Conservation (phyloP, 1,140 invertebrate genomes). For the Ectropis grisescens region DNA sequence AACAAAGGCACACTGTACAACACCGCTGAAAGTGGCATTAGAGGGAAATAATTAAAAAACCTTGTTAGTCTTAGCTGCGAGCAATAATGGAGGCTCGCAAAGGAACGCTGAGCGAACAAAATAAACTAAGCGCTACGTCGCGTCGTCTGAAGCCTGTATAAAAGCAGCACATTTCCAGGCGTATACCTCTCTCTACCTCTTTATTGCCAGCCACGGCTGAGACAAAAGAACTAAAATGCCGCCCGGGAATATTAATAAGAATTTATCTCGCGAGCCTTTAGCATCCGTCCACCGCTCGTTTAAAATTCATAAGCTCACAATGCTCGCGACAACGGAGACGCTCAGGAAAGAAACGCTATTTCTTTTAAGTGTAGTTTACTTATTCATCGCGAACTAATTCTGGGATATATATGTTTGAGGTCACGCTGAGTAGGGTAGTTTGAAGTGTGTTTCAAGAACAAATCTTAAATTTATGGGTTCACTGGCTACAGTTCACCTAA, state of each 20-base stretch:
- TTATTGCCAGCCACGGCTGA: conserved; percentile 48
- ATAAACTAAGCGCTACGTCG: conserved; percentile 37
- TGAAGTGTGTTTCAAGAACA: too few species aligned
- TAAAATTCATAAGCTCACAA: conserved; percentile 24
- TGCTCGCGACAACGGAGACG: conserved; percentile 10
- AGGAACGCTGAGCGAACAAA: conserved; percentile 47
- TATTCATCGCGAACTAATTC: conserved; percentile 32
- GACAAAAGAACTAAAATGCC: conserved; percentile 55
- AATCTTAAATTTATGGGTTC: too few species aligned
- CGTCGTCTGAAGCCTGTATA: conserved; percentile 45
- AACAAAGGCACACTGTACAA: conserved; percentile 24
- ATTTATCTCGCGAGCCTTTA: conserved; percentile 32
- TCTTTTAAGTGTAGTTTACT: conserved; percentile 27
- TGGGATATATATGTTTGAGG: conserved; percentile 26
- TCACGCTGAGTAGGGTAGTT: conserved; percentile 14
- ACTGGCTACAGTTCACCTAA: too few species aligned
- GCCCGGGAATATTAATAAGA: conserved; percentile 54
- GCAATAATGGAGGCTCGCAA: conserved; percentile 55
- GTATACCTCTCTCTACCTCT: conserved; percentile 52
- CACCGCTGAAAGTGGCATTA: conserved; percentile 51
- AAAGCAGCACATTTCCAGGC: conserved; percentile 58
- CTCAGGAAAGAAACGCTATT: conserved; percentile 12
- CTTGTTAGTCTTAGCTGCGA: conserved; percentile 53
- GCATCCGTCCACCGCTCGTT: conserved; percentile 11
- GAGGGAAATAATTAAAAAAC: conserved; percentile 69